Base-by-base conservation (phyloP, 2,113 vertebrate genomes). In the Pimephales promelas region DNA sequence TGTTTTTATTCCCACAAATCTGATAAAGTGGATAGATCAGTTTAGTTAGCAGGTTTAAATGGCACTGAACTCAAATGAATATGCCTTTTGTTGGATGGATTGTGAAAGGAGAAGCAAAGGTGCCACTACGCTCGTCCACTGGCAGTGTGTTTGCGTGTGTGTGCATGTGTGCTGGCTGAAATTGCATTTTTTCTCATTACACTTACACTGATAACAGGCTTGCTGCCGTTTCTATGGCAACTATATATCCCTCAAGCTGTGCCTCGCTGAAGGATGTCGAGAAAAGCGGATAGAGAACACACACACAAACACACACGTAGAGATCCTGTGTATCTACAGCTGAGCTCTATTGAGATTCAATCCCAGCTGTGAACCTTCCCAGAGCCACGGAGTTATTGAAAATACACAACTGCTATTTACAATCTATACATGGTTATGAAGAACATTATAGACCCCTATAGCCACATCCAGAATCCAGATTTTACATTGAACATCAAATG, bases 151-250 rank as follows among this genome's bases (percentile, higher is more conserved):
- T 40, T 80, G 81, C 34, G 76, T 68, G 61, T 75, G 56, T 73
- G 45, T 79, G 40, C 36, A 36, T 75, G 74, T 61, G 84, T 71
- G 73, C 76, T 79, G 82, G 83, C 57, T 81, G 62, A 54, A 85
- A 87, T 87, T 87, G 84, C 84, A 84, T 87, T 87, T 87, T 87
- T 82, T 87, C 85, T 87, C 86, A 87, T 87, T 87, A 85, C 84
- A 83, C 86, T 83, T 85, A 79, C 79, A 84, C 84, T 87, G 86
- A 87, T 87, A 87, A 87, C 86, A 87, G 86, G 86, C 76, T 87
- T 87, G 80, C 80, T 70, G 52, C 61, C 47, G 86, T 87, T 87
- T 79, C 86, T 83, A 87, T 87, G 84, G 86, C 86, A 87, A 87
- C 86, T 85, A 87, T 85, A 85, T 75, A 83, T 83, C 81, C 86